phyloP scores from a whole-genome alignment of 2,797 vertebrate species.

The Peromyscus eremicus region DNA sequence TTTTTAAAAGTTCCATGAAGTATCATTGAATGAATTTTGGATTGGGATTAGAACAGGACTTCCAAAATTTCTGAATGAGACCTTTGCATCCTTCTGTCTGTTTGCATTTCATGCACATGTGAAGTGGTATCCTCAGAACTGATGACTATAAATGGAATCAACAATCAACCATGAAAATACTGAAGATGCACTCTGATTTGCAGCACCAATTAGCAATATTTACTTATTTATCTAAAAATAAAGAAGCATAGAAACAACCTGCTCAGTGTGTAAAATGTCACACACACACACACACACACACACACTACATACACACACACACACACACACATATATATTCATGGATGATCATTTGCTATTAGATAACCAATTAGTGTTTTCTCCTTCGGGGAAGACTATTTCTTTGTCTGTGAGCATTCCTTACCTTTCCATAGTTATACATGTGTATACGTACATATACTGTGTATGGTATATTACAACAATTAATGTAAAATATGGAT shows the following conservation, averaged over 20 bases:
- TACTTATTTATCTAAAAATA: background rate
- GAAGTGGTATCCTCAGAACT: background rate
- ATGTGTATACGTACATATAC: too few relatives aligned
- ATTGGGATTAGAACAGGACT: background rate
- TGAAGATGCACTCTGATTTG: background rate
- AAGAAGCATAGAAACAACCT: background rate
- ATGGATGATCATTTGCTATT: background rate
- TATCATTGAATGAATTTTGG: background rate
- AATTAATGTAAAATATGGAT: background rate
- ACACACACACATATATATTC: background rate
- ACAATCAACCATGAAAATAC: background rate
- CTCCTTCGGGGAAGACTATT: background rate
- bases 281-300: too few relatives aligned
- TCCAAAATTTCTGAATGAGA: too few relatives aligned
- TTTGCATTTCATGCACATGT: background rate
- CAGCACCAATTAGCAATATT: background rate
- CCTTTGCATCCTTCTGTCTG: too few relatives aligned
- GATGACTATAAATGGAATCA: background rate
- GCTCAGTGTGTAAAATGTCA: background rate
- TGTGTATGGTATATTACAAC: background rate
- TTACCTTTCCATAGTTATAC: background rate
- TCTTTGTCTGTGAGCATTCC: background rate
- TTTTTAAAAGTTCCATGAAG: background rate
- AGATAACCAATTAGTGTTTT: background rate
- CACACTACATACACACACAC: too few relatives aligned